Evolutionary conservation across 2,113 vertebrate species (phyloP).

Genomic region (Neodontobutis hainanensis): DNA sequence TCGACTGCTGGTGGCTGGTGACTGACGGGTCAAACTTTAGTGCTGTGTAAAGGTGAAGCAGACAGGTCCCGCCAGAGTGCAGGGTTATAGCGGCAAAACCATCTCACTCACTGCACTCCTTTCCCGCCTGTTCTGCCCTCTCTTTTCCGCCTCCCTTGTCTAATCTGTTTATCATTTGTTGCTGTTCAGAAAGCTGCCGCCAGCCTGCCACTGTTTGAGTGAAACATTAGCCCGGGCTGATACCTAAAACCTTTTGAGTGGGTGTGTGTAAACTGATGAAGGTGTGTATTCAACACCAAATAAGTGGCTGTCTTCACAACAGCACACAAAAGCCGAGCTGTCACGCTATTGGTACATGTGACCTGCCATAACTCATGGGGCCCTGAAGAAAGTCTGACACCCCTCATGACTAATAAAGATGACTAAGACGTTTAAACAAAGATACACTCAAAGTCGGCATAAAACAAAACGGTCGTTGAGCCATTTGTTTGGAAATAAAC

Average conservation of each 20-base stretch:
- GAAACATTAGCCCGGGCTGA: constrained; percentile 77
- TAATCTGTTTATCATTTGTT: constrained; percentile 20
- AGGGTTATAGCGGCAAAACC: constrained; percentile 63
- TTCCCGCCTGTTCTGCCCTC: constrained; percentile 46
- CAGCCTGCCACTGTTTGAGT: constrained; percentile 45
- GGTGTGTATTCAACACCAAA: constrained; percentile 55
- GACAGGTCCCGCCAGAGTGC: constrained; percentile 61
- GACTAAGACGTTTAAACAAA: constrained; percentile 52
- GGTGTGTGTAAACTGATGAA: constrained; percentile 49
- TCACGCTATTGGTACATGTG: constrained; percentile 67
- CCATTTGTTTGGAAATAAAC: constrained; percentile 43
- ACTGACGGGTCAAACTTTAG: constrained; percentile 2
- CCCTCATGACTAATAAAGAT: constrained; percentile 63
- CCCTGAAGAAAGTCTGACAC: constrained; percentile 52
- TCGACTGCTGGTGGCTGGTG: constrained; percentile 19
- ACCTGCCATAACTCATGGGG: constrained; percentile 58
- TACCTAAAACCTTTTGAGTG: constrained; percentile 60
- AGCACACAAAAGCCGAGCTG: constrained; percentile 24
- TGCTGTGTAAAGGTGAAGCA: constrained; percentile 24
- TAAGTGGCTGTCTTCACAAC: constrained; percentile 29
- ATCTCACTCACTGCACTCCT: constrained; percentile 16
- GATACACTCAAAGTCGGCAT: constrained; percentile 16
- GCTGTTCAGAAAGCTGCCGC: constrained; percentile 44
- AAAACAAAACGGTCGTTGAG: constrained; percentile 45
- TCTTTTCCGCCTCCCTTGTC: constrained; percentile 19